These are phyloP conservation scores for Fissipunctia ypsillon DNA, from an alignment of 2,888 invertebrate species.

Conservation along the genomic window DNA sequence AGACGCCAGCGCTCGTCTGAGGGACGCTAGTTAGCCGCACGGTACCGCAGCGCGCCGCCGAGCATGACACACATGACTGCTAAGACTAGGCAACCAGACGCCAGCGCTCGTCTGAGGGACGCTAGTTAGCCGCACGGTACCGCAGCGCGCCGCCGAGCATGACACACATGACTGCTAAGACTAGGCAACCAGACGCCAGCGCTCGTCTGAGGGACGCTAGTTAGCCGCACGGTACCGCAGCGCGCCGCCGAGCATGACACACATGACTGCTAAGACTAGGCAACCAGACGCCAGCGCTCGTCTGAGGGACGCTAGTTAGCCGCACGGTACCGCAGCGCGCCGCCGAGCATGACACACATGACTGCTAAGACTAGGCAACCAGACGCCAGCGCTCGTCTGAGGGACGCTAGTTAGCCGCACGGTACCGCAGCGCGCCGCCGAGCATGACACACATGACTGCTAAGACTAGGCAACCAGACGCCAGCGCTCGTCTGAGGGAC, in stretches of 20 bases:
- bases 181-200: background rate
- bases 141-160: background rate
- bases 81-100: background rate
- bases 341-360: background rate
- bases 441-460: too few relatives aligned
- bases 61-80: too few relatives aligned
- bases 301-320: conserved; percentile 11
- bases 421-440: background rate
- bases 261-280: background rate
- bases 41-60: background rate
- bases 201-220: conserved; percentile 1
- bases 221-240: background rate
- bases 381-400: background rate
- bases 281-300: background rate
- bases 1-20: background rate
- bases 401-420: conserved; percentile 8
- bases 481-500: background rate
- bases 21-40: conserved; percentile 8
- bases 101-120: background rate
- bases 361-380: background rate
- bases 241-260: background rate
- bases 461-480: background rate
- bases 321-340: too few relatives aligned
- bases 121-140: conserved; percentile 12
- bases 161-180: background rate